Percentiles rank a stretch among this genome's conserved stretches.
phyloP scores from a whole-genome alignment of 2,797 vertebrate species.

The Micropoecilia bifurca region DNA sequence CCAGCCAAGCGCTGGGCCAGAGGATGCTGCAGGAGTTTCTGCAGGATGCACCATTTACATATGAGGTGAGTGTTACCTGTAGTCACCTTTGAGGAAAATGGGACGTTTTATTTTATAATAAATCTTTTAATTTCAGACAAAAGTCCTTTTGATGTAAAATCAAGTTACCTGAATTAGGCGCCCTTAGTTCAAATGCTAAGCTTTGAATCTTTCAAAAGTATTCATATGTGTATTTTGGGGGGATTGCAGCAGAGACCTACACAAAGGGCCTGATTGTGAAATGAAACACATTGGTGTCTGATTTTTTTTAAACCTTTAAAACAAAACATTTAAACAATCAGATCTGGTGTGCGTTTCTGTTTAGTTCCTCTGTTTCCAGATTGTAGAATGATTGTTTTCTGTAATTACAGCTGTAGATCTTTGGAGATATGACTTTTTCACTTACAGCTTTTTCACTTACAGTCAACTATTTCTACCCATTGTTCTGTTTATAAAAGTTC shows the following conservation, averaged over 20 bases:
- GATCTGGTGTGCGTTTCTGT: background rate
- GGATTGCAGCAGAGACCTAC: background rate
- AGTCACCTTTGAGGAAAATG: background rate
- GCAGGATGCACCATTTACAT: constrained; percentile 84
- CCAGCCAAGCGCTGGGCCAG: constrained; percentile 84
- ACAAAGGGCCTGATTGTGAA: background rate
- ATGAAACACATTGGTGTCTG: background rate
- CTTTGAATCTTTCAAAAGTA: background rate
- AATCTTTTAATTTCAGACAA: background rate
- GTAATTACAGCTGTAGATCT: background rate
- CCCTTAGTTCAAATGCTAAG: background rate
- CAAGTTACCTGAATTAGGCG: background rate
- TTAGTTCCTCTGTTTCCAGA: background rate
- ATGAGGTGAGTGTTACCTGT: constrained; percentile 81
- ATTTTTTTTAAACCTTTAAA: background rate
- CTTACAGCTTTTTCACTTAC: background rate
- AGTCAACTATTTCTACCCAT: background rate
- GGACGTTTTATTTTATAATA: background rate
- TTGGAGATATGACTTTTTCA: background rate
- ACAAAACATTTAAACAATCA: background rate
- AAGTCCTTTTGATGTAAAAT: background rate
- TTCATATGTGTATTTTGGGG: background rate
- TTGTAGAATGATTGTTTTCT: no score
- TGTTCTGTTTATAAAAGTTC: background rate
- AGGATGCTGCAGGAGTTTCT: constrained; percentile 86